Conservation (phyloP, 2,113 vertebrate species). For the Pan troglodytes region NHGRI_mPanTro3-v2.1_pri NC_072411.2:32688001-32688500, state of each 20-base stretch:
- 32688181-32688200: neutral
- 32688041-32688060: constrained; percentile 35
- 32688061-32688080: neutral
- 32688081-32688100: neutral
- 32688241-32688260: neutral
- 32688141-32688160: neutral
- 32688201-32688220: neutral
- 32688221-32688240: neutral
- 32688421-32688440: neutral
- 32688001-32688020: neutral
- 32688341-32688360: neutral
- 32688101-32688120: neutral
- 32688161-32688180: neutral
- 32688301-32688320: neutral
- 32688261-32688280: neutral
- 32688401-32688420: constrained; percentile 2
- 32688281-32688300: neutral
- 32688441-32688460: neutral
- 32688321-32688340: neutral
- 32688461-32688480: neutral
- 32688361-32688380: neutral
- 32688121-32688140: neutral
- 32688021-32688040: neutral
- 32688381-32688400: neutral
- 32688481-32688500: neutral